These are phyloP conservation scores for Oedothorax gibbosus DNA, from an alignment of 1,140 invertebrate species.

Conservation along the genomic window DNA sequence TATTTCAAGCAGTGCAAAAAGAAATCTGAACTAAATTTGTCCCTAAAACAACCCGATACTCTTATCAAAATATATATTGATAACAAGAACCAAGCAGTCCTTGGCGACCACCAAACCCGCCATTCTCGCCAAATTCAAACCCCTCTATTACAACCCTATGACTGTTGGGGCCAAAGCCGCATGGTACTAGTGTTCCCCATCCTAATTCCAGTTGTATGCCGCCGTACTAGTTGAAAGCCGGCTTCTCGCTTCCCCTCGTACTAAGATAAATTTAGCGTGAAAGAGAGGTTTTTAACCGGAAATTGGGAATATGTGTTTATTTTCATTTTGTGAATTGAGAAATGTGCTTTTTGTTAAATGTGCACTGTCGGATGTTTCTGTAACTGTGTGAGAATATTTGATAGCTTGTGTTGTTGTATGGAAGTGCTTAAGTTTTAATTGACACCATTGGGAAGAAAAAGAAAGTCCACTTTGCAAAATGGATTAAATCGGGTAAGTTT, in stretches of 20 bases:
- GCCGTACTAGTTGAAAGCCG: conserved; percentile 17
- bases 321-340: no score
- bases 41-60: neutral
- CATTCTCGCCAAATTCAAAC: conserved; percentile 19
- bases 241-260: neutral
- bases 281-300: no score
- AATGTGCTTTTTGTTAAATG: no score
- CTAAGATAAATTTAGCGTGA: no score
- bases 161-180: conserved; percentile 51
- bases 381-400: no score
- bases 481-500: conserved; percentile 36
- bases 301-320: no score
- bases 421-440: neutral
- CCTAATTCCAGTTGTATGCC: conserved; percentile 31
- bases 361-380: no score
- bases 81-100: neutral
- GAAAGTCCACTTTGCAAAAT: conserved; percentile 37
- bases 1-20: no score
- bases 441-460: conserved; percentile 32
- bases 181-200: conserved; percentile 56
- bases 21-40: neutral
- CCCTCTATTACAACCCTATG: conserved; percentile 22
- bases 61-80: neutral
- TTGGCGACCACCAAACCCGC: conserved; percentile 21
- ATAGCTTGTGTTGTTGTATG: no score